These are phyloP conservation scores for Gnathochromis pfefferi DNA, from an alignment of 2,113 vertebrate genomes.

Conservation along the genomic window DNA sequence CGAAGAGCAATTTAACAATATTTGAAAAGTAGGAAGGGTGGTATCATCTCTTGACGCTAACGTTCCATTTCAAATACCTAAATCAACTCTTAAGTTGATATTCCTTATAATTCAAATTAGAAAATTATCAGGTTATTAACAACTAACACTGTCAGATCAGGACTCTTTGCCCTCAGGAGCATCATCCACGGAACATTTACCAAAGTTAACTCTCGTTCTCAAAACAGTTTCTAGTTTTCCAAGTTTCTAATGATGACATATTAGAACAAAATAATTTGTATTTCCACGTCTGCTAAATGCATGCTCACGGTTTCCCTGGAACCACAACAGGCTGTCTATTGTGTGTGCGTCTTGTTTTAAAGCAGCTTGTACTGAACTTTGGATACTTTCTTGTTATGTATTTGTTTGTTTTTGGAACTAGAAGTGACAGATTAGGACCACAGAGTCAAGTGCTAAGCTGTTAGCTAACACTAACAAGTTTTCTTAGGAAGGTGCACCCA, in stretches of 20 bases:
- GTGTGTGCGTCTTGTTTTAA: neutral
- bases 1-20: fast-evolving
- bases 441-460: neutral
- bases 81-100: neutral
- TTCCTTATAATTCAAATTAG: neutral
- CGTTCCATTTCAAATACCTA: neutral
- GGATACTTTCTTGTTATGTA: neutral
- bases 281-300: neutral
- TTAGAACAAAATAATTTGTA: neutral
- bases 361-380: neutral
- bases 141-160: neutral
- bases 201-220: neutral
- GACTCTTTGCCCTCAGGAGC: fast-evolving
- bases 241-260: neutral
- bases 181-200: fast-evolving
- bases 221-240: neutral
- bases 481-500: neutral
- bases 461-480: neutral
- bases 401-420: neutral
- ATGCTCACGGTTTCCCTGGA: neutral
- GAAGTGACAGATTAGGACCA: neutral
- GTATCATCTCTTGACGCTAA: fast-evolving
- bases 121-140: neutral
- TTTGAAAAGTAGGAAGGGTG: neutral
- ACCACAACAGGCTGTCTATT: fast-evolving